These are phyloP conservation scores for Eilema caniola DNA, from an alignment of 2,888 invertebrate genomes.

Conservation along the genomic window DNA sequence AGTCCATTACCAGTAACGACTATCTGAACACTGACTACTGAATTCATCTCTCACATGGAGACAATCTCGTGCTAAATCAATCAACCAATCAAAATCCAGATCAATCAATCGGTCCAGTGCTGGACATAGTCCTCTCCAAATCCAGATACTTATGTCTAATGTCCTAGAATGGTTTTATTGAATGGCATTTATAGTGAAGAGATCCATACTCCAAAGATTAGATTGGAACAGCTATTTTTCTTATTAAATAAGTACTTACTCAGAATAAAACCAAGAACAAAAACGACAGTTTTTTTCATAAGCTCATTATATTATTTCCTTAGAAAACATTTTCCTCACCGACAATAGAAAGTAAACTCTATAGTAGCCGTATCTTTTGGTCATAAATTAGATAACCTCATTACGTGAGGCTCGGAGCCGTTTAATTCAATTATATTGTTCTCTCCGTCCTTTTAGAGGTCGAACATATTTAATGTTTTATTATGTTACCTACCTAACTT, in stretches of 20 bases:
- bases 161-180: background rate
- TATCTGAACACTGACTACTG: too few species aligned
- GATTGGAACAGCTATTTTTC: background rate
- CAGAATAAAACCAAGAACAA: background rate
- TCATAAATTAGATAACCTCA: constrained; percentile 15
- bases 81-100: too few species aligned
- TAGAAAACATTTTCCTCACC: background rate
- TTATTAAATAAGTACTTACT: background rate
- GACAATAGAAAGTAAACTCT: constrained; percentile 8
- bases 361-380: background rate
- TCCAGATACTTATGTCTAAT: background rate
- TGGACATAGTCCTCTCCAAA: too few species aligned
- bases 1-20: too few species aligned
- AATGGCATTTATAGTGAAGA: background rate
- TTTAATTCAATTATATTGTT: constrained; percentile 23
- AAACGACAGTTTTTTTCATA: background rate
- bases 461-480: constrained; percentile 17
- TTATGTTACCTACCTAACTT: constrained; percentile 11
- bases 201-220: background rate
- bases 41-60: too few species aligned
- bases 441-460: constrained; percentile 23
- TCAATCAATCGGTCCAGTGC: too few species aligned
- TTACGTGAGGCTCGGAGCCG: constrained; percentile 3
- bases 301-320: background rate
- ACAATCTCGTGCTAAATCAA: too few species aligned